Percentiles rank a stretch among this genome's conserved stretches.
These are phyloP conservation scores for Apotomis betuletana DNA, from an alignment of 2,888 invertebrate species.

Conservation along the genomic window DNA sequence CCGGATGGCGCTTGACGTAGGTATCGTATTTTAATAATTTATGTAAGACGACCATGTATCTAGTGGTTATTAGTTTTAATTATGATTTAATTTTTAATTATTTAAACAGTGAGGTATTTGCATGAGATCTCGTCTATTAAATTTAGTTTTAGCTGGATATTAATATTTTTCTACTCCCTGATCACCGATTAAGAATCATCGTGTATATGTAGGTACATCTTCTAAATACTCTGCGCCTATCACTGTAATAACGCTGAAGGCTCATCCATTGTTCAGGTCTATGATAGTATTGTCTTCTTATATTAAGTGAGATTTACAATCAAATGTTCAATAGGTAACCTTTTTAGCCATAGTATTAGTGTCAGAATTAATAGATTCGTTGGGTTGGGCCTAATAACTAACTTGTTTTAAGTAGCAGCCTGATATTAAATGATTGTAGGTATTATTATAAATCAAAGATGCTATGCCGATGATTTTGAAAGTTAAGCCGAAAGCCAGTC, in stretches of 20 bases:
- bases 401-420: slow-evolving; percentile 9
- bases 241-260: slow-evolving; percentile 21
- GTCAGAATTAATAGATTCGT: slow-evolving; percentile 30
- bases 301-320: slow-evolving; percentile 26
- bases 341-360: slow-evolving; percentile 27
- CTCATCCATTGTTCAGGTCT: slow-evolving; percentile 25
- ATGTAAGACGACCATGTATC: no score
- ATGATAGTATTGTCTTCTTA: slow-evolving; percentile 30
- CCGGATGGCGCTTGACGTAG: no score
- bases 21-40: no score
- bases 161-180: no score
- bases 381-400: slow-evolving; percentile 25
- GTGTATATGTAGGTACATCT: slow-evolving; percentile 6
- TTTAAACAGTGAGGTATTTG: no score
- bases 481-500: not conserved
- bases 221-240: slow-evolving; percentile 10
- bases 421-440: not conserved
- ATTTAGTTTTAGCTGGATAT: no score
- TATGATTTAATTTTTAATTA: no score
- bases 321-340: slow-evolving; percentile 26
- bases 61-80: no score
- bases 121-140: no score
- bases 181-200: no score
- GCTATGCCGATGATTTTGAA: not conserved
- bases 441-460: not conserved